A percentile compares a stretch with the other conserved stretches of the same genome.
Evolutionary conservation across 2,888 invertebrate genomes (phyloP).

Genomic region (Microchrysa polita): DNA sequence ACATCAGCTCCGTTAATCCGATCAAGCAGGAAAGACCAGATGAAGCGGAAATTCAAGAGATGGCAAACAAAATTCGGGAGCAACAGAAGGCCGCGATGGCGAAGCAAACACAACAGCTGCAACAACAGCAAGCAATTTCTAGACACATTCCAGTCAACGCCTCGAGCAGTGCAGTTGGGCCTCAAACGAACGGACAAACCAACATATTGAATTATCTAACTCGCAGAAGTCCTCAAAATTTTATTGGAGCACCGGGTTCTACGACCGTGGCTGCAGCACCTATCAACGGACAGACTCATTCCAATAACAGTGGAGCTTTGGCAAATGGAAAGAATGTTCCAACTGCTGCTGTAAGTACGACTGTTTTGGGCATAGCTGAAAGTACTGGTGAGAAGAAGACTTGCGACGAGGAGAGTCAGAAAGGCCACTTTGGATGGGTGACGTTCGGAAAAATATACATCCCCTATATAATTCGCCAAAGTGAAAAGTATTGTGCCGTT

Average conservation of each 20-base stretch:
- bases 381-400: conserved; percentile 58
- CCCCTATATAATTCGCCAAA: conserved; percentile 86
- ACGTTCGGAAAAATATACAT: conserved; percentile 85
- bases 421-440: conserved; percentile 91
- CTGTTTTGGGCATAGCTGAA: conserved; percentile 52
- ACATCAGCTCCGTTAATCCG: conserved; percentile 48
- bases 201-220: conserved; percentile 73
- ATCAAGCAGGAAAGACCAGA: conserved; percentile 68
- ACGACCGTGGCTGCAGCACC: conserved; percentile 48
- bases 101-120: conserved; percentile 58
- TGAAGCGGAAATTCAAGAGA: conserved; percentile 86
- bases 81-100: conserved; percentile 76
- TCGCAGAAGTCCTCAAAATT: conserved; percentile 61
- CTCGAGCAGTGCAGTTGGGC: background rate
- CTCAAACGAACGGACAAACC: conserved; percentile 59
- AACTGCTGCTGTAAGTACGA: conserved; percentile 26
- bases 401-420: conserved; percentile 78
- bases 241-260: conserved; percentile 50
- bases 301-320: conserved; percentile 57
- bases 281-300: conserved; percentile 59
- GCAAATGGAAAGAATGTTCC: conserved; percentile 10
- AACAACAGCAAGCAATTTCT: conserved; percentile 52
- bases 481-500: conserved; percentile 91
- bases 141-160: conserved; percentile 45
- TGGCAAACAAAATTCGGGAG: conserved; percentile 89